Conservation (phyloP, 2,888 invertebrate genomes). For the Platycheirus rosarum region DNA sequence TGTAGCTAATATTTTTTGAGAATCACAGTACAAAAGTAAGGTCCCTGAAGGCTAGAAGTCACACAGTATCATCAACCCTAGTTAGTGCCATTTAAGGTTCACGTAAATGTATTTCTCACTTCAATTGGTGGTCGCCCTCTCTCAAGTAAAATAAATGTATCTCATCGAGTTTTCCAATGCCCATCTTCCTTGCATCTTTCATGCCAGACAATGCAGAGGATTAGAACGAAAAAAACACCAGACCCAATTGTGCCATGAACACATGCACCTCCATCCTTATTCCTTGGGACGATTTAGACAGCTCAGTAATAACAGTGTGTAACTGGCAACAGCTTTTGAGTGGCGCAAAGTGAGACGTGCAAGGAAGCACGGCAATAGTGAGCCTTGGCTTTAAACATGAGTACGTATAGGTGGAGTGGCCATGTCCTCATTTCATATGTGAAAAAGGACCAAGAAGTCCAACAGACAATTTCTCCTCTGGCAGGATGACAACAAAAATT, state of each 20-base stretch:
- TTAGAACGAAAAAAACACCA: neutral
- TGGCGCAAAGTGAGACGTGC: conserved; percentile 20
- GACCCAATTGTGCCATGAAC: neutral
- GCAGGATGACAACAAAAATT: conserved; percentile 34
- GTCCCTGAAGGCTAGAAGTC: too few species aligned
- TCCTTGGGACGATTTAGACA: conserved; percentile 40
- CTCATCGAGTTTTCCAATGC: neutral
- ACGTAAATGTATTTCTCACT: too few species aligned
- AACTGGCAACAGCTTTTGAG: conserved; percentile 57
- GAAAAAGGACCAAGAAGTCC: conserved; percentile 10
- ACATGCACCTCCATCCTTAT: conserved; percentile 11
- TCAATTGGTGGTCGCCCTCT: too few species aligned
- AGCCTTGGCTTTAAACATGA: conserved; percentile 31
- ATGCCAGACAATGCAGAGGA: neutral
- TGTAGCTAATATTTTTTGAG: too few species aligned
- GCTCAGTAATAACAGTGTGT: conserved; percentile 35
- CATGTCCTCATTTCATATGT: conserved; percentile 37
- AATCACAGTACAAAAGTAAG: too few species aligned
- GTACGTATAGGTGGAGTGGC: conserved; percentile 1
- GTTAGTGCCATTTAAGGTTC: too few species aligned
- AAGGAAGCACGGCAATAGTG: conserved; percentile 6
- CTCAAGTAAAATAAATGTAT: conserved; percentile 17
- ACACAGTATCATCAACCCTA: too few species aligned
- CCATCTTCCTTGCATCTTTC: neutral
- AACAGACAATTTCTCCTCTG: neutral